phyloP scores from a whole-genome alignment of 2,113 vertebrate genomes.

The Pangasianodon hypophthalmus region DNA sequence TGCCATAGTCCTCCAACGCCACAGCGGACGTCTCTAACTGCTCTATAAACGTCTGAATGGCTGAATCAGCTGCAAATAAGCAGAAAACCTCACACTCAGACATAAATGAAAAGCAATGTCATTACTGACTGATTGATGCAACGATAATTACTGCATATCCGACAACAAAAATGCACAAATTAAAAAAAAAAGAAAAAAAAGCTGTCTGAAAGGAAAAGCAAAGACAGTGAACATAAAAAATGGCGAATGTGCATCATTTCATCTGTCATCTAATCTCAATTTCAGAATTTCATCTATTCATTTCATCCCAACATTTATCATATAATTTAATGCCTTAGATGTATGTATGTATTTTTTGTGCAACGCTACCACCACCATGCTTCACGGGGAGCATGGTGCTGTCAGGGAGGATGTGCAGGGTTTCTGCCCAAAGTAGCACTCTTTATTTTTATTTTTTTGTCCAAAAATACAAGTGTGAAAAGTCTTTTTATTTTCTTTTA shows the following conservation, averaged over 20 bases:
- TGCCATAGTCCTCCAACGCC: constrained; percentile 85
- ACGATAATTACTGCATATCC: neutral
- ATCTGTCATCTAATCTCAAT: neutral
- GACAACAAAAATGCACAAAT: neutral
- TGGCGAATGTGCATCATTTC: neutral
- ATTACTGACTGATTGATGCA: neutral
- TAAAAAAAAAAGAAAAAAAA: neutral
- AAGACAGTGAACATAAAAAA: neutral
- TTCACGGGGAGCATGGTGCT: neutral
- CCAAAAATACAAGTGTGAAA: too few relatives aligned
- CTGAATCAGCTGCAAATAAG: constrained; percentile 74
- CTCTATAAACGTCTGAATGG: constrained; percentile 78
- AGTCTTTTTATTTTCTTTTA: too few relatives aligned
- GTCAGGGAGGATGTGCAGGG: neutral
- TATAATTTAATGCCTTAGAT: neutral
- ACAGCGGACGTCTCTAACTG: constrained; percentile 82
- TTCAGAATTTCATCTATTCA: neutral
- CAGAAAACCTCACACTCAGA: neutral
- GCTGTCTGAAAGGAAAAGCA: neutral
- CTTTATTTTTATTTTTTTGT: too few relatives aligned
- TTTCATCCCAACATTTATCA: neutral
- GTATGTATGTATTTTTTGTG: neutral
- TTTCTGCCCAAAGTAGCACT: neutral
- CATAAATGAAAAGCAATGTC: neutral
- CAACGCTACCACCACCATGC: neutral